Evolutionary conservation across 2,888 invertebrate species (phyloP).

Genomic region (Aphidius colemani): DNA sequence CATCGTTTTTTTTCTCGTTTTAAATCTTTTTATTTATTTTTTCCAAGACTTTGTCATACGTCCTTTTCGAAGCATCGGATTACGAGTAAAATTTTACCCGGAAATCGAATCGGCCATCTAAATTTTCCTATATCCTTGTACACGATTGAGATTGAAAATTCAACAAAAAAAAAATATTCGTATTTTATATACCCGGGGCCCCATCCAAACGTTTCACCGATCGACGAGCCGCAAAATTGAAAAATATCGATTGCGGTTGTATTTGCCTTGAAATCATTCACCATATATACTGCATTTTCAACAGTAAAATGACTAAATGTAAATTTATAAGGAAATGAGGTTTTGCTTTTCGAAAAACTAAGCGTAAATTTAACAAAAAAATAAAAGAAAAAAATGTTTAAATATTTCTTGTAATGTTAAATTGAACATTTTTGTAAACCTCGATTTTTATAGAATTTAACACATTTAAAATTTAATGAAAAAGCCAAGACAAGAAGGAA

Average conservation of each 20-base stretch:
- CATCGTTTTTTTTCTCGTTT: slow-evolving; percentile 21
- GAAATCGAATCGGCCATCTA: slow-evolving; percentile 31
- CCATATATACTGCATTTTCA: too few species aligned
- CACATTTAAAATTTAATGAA: too few species aligned
- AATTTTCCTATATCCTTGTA: slow-evolving; percentile 27
- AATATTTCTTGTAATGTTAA: too few species aligned
- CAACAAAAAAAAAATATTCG: slow-evolving; percentile 18
- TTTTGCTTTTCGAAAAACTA: too few species aligned
- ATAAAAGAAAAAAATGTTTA: too few species aligned
- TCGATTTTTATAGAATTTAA: background rate
- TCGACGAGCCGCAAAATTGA: slow-evolving; percentile 39
- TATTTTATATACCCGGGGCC: slow-evolving; percentile 24
- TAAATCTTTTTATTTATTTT: background rate
- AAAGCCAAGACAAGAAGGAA: background rate
- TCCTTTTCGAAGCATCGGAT: slow-evolving; percentile 25
- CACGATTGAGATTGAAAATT: slow-evolving; percentile 25
- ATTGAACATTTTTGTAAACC: too few species aligned
- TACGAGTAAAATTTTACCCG: slow-evolving; percentile 28
- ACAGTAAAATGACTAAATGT: too few species aligned
- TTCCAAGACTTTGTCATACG: slow-evolving; percentile 18
- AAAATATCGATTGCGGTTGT: slow-evolving; percentile 34
- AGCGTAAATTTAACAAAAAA: too few species aligned
- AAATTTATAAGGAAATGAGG: too few species aligned
- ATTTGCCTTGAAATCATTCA: too few species aligned
- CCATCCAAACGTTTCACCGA: slow-evolving; percentile 23